Percentiles rank a stretch among this genome's conserved stretches.
phyloP scores from a whole-genome alignment of 2,113 vertebrate species.

The Sapajus apella region DNA sequence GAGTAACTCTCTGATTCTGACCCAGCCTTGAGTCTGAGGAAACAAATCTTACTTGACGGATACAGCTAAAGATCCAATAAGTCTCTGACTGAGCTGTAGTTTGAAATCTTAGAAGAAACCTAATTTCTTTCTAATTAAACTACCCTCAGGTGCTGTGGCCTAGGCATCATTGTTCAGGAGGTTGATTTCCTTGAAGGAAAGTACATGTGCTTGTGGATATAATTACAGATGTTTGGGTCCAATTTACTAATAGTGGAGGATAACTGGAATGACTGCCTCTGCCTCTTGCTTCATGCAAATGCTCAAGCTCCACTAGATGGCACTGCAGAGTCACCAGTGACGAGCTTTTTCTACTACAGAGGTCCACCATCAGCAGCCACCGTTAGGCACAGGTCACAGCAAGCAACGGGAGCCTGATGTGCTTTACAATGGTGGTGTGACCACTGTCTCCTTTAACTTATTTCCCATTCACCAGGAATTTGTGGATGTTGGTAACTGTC shows the following conservation, averaged over 20 bases:
- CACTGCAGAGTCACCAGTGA: background rate
- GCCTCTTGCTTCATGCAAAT: background rate
- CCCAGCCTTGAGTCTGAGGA: background rate
- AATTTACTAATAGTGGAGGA: background rate
- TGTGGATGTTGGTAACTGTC: conserved; percentile 8
- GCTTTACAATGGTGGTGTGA: background rate
- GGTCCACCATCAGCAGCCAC: background rate
- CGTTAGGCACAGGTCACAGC: background rate
- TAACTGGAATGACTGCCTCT: background rate
- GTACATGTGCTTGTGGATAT: background rate
- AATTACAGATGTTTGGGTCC: background rate
- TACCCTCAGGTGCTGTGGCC: background rate
- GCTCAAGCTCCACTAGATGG: conserved; percentile 35
- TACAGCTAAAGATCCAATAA: background rate
- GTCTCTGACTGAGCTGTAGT: background rate
- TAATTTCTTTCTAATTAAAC: background rate
- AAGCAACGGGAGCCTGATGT: background rate
- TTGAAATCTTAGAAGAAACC: conserved; percentile 15
- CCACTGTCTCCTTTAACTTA: background rate
- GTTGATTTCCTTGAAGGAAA: background rate
- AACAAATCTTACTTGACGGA: background rate
- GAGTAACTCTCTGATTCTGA: background rate
- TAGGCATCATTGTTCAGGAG: conserved; percentile 1
- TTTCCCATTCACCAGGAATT: conserved; percentile 20
- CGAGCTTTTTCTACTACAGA: background rate